These are phyloP conservation scores for Anolis apletophallus DNA, from an alignment of 2,797 vertebrate genomes.

Conservation along the genomic window DNA sequence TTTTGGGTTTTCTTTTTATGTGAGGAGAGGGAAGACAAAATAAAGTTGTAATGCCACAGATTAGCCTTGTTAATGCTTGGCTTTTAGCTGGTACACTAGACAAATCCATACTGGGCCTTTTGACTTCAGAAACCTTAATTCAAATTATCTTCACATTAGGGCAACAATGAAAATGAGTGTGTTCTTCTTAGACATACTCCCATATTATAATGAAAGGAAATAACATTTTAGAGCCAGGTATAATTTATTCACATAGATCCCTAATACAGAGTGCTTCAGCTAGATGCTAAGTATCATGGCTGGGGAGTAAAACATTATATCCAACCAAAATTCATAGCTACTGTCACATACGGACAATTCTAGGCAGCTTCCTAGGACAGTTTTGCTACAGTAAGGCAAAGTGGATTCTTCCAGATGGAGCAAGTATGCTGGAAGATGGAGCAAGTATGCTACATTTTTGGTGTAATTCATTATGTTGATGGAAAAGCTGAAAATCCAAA, in stretches of 20 bases:
- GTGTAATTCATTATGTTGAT: no score
- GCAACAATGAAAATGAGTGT: slow-evolving; percentile 45
- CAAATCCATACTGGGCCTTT: not conserved
- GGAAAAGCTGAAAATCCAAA: not conserved
- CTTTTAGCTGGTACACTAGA: accelerated
- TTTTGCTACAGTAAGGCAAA: not conserved
- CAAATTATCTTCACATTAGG: slow-evolving; percentile 7
- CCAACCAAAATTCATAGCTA: not conserved
- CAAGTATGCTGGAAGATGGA: no score
- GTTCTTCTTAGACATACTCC: not conserved
- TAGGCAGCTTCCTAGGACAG: not conserved
- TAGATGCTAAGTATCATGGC: not conserved
- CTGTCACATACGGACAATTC: not conserved
- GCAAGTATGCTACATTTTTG: not conserved
- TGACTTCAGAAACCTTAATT: slow-evolving; percentile 35
- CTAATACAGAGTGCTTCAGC: not conserved
- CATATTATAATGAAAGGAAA: not conserved
- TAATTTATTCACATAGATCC: not conserved
- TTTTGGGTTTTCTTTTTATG: slow-evolving; percentile 34
- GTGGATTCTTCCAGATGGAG: no score
- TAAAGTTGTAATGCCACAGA: not conserved
- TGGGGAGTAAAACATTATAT: not conserved
- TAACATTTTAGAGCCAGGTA: not conserved
- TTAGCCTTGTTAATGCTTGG: slow-evolving; percentile 11
- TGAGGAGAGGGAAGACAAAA: slow-evolving; percentile 40